A percentile compares a stretch with the other conserved stretches of the same genome.
phyloP scores from a whole-genome alignment of 2,888 invertebrate genomes.

The Melikaiella ostensackeni region DNA sequence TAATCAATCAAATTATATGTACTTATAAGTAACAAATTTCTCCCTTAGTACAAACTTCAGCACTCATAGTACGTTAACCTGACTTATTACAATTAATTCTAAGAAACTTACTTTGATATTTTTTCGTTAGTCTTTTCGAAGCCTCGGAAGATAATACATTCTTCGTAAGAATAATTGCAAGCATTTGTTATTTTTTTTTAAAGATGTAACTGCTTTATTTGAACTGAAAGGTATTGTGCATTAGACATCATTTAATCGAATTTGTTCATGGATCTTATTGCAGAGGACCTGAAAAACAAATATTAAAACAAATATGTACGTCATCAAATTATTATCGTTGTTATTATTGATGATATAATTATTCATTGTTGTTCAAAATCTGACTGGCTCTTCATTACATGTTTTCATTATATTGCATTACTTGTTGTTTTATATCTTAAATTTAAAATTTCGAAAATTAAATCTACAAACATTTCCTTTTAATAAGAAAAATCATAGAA shows the following conservation, averaged over 20 bases:
- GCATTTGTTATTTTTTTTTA: not conserved
- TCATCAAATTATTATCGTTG: too few species aligned
- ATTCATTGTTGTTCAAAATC: too few species aligned
- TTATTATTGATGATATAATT: too few species aligned
- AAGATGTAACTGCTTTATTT: not conserved
- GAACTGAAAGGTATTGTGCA: not conserved
- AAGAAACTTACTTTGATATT: constrained; percentile 12
- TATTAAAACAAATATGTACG: too few species aligned
- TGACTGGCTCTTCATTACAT: too few species aligned
- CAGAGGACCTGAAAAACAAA: constrained; percentile 60
- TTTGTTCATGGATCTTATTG: constrained; percentile 68
- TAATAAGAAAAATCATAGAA: too few species aligned
- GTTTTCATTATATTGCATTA: too few species aligned
- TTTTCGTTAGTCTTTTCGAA: constrained; percentile 5
- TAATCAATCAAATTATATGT: not conserved
- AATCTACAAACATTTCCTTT: too few species aligned
- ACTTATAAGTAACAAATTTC: not conserved
- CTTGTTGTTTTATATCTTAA: too few species aligned
- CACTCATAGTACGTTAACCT: not conserved
- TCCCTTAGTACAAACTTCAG: too few species aligned
- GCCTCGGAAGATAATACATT: constrained; percentile 4
- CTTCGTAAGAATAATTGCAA: constrained; percentile 5
- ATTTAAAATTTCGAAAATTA: too few species aligned
- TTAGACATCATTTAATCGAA: constrained; percentile 61
- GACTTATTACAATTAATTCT: constrained; percentile 3